Evolutionary conservation across 1,140 invertebrate species (phyloP), one percentile per base, ranked within the genome.

Genomic region (Rhagoletis zephyria): DNA sequence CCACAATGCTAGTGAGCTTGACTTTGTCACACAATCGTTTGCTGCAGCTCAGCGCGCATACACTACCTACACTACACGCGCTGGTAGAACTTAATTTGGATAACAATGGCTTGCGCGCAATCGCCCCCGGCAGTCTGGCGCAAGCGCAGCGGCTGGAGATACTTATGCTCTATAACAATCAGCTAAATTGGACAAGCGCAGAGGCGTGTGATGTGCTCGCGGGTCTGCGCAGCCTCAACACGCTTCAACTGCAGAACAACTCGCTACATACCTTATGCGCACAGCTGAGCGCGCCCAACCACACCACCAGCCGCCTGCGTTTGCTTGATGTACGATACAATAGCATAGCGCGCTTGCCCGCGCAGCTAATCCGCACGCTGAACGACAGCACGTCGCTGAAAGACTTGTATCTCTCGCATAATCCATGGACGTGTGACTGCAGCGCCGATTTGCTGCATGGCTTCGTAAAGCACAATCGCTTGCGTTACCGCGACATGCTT

Each of bases 361-460:
- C 74, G n/a, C 48, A 30, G n/a, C 4, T 56, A 42, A 2, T 81
- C 16, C 45, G 9, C 74, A 10, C 51, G 30, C 5, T 81, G 56
- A 81, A 81, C 19, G 56, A n/a, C 48, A 81, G 74, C 74, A 12
- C 16, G 16, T 81, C 48, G 14, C 1, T 5, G 6, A 19, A 10
- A 2, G 5, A 81, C n/a, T 56, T 81, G 48, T 81, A 59, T 10
- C 51, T 81, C 6, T 81, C 74, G 5, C 48, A 81, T 12, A 81
- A 81, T 81, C 74, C 74, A 5, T 81, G 74, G 74, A 56, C 2
- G 2, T 81, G 74, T 48, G 74, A 81, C n/a, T 81, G 74, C 16
- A n/a, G 19, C n/a, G 74, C 74, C 9, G 48, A 56, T 4, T 3
- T 51, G 56, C 16, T 81, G 7, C 74, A 59, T n/a, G 42, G 1